Evolutionary conservation across 2,888 invertebrate species (phyloP).

Genomic region (Mythimna pallens): DNA sequence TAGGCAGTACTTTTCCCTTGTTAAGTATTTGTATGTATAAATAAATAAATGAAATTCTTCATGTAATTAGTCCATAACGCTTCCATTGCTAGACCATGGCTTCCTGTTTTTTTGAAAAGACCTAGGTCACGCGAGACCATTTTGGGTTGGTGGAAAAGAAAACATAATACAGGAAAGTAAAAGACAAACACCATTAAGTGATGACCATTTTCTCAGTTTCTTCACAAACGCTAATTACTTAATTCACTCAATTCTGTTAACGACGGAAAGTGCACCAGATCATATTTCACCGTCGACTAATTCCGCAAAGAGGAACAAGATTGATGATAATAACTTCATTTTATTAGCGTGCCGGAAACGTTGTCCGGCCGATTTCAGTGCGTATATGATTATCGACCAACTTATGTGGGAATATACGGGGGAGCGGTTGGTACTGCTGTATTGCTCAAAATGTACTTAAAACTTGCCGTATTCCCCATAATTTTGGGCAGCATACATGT

Average conservation of each 20-base stretch:
- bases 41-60: no score
- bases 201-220: not conserved
- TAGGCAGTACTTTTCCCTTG: no score
- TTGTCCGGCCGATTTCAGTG: constrained; percentile 50
- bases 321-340: constrained; percentile 67
- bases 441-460: not conserved
- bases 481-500: no score
- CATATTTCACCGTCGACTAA: constrained; percentile 51
- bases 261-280: constrained; percentile 49
- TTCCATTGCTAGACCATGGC: no score
- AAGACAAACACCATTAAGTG: not conserved
- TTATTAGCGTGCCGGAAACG: constrained; percentile 65
- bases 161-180: no score
- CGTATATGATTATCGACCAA: constrained; percentile 43
- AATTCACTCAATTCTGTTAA: constrained; percentile 43
- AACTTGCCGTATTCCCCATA: not conserved
- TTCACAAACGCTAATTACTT: constrained; percentile 25
- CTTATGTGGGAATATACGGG: constrained; percentile 42
- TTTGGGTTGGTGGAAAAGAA: no score
- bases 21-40: no score
- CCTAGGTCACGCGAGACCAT: no score
- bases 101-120: no score
- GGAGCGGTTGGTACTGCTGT: not conserved
- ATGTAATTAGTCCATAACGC: no score
- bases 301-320: constrained; percentile 59